Evolutionary conservation across 2,113 vertebrate genomes (phyloP), one percentile per base, ranked within the genome.

Genomic region (Nibea coibor): DNA sequence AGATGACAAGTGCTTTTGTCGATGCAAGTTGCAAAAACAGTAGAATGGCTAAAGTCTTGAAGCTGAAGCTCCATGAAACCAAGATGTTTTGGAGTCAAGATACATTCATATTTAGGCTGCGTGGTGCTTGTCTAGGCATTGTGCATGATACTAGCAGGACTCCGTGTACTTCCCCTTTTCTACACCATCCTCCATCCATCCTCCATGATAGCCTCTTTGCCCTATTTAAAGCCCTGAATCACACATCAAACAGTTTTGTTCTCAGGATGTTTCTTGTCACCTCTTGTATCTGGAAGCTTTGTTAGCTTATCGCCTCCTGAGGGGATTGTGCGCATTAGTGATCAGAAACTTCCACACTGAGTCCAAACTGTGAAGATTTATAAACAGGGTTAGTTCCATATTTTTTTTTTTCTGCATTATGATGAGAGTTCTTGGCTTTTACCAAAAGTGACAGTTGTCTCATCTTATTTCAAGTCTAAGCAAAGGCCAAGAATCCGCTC

Each of bases 271-370:
- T 0, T 39, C 63, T 78, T 65, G 67, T 83, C 84, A 66, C 61
- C 65, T 77, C 72, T 56, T 47, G 48, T 17, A 59, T 43, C 24
- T 51, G 15, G 51, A 75, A 69, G 88, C 57, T 4, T 66, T 76
- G 57, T 75, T 66, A 35, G 47, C 64, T 88, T 78, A 76, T 70
- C 73, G 35, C 84, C 73, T 78, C 45, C 80, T 56, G 26, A 65
- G 9, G 31, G 57, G 51, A 79, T 67, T 84, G 75, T 67, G 59
- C 74, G 76, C 19, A 2, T 70, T 10, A 16, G 42, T 50, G 26
- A 72, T 24, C 31, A 72, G 57, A 72, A 74, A 54, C 42, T 31
- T 58, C 51, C 16, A 17, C 10, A 14, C 9, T 58, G 19, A 9
- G 17, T 45, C 17, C 2, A 31, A 65, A 69, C 42, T 68, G 56